Conservation (phyloP, 1,140 invertebrate genomes). For the Aphelinus certus region DNA sequence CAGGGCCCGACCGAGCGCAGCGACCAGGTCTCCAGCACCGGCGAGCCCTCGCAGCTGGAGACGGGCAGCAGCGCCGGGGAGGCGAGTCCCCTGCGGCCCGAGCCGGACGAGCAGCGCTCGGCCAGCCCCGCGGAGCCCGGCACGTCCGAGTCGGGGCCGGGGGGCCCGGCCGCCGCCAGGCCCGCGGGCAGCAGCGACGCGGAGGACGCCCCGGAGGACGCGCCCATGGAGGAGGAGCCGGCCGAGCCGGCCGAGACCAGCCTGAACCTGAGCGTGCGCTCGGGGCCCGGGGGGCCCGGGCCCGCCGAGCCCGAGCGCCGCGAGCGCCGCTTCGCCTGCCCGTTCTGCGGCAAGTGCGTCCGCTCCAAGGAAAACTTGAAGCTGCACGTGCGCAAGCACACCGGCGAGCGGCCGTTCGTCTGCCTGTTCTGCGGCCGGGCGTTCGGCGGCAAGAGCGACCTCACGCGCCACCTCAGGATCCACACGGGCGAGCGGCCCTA, state of each 20-base stretch:
- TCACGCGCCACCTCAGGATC: conserved; percentile 85
- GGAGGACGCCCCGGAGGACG: conserved; percentile 34
- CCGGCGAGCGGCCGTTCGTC: conserved; percentile 86
- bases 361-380: conserved; percentile 89
- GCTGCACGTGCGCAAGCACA: conserved; percentile 88
- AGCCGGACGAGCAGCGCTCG: conserved; percentile 46
- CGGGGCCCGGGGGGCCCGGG: conserved; percentile 30
- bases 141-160: conserved; percentile 43
- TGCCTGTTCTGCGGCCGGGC: conserved; percentile 87
- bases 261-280: conserved; percentile 30
- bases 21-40: conserved; percentile 79
- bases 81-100: conserved; percentile 46
- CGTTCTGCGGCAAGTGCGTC: conserved; percentile 89
- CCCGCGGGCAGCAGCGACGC: conserved; percentile 14
- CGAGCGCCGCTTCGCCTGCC: conserved; percentile 79
- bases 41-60: conserved; percentile 70
- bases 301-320: conserved; percentile 54
- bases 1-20: conserved; percentile 62
- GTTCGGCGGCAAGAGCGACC: conserved; percentile 86
- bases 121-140: conserved; percentile 42
- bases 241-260: conserved; percentile 40
- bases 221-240: conserved; percentile 45
- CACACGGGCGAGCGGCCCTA: conserved; percentile 88
- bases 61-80: conserved; percentile 58
- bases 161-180: background rate